Base-by-base conservation (phyloP, 2,113 vertebrate species). In the Ciconia boyciana region DNA sequence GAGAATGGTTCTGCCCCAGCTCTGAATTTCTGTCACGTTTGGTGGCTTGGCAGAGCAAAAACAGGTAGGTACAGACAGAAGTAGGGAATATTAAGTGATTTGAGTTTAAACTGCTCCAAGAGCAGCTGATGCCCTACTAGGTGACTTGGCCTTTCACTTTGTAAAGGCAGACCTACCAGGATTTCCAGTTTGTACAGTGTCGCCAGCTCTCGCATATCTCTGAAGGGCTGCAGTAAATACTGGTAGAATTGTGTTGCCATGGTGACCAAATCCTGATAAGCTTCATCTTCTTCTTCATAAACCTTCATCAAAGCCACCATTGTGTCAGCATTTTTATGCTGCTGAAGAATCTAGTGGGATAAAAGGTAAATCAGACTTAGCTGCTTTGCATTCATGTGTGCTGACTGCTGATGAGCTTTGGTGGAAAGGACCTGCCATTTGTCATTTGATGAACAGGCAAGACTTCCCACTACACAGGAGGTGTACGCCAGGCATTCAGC, bases 191-290 rank as follows among this genome's bases (percentile, higher is more conserved):
- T 99, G 97, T 98, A 99, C 69, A 99, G 98, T 7, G 99, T 98
- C 2, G 99, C 99, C 95, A 99, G 97, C 97, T 99, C 99, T 61
- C 99, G 97, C 99, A 99, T 99, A 95, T 99, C 98, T 93, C 99
- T 98, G 83, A 99, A 99, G 6, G 99, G 99, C 97, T 99, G 98
- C 92, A 99, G 97, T 87, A 99, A 98, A 95, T 99, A 99, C 97
- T 99, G 99, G 97, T 99, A 99, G 98, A 99, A 99, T 51, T 95
- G 96, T 17, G 99, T 99, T 94, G 99, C 99, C 77, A 97, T 95
- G 43, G 98, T 98, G 91, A 99, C 99, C 87, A 99, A 95, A 71
- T 99, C 98, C 90, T 98, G 98, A 97, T 99, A 99, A 7, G 97
- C 97, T 83, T 98, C 97, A 4, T 99, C 99, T 97, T 99, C 99